Conservation (phyloP, 2,888 invertebrate genomes). For the Boloria euphrosyne region DNA sequence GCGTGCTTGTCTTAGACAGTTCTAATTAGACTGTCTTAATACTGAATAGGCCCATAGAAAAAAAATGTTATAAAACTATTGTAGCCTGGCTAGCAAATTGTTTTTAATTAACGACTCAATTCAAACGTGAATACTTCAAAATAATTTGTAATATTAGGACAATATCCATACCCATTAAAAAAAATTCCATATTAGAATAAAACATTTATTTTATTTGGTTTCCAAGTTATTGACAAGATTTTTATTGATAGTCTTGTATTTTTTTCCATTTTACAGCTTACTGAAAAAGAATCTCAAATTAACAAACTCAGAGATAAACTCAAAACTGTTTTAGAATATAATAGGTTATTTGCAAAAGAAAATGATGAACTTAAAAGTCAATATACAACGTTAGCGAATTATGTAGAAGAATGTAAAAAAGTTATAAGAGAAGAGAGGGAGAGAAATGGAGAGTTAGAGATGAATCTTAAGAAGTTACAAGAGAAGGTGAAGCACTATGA, state of each 20-base stretch:
- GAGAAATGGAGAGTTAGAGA: conserved; percentile 58
- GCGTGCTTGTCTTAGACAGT: too few relatives aligned
- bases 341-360: conserved; percentile 84
- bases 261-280: conserved; percentile 61
- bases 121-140: neutral
- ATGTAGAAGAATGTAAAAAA: conserved; percentile 78
- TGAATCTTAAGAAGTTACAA: conserved; percentile 59
- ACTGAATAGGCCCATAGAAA: too few relatives aligned
- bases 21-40: too few relatives aligned
- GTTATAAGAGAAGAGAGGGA: conserved; percentile 75
- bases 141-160: neutral
- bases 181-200: too few relatives aligned
- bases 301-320: conserved; percentile 84
- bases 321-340: conserved; percentile 81
- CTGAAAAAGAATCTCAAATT: conserved; percentile 83
- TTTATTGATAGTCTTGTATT: too few relatives aligned
- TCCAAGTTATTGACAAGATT: too few relatives aligned
- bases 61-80: too few relatives aligned
- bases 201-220: too few relatives aligned
- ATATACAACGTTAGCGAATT: conserved; percentile 72
- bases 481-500: conserved; percentile 69
- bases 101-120: too few relatives aligned
- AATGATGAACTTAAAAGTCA: conserved; percentile 81
- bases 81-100: too few relatives aligned
- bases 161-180: too few relatives aligned